Evolutionary conservation across 2,797 vertebrate genomes (phyloP).

Genomic region (Streptopelia turtur): DNA sequence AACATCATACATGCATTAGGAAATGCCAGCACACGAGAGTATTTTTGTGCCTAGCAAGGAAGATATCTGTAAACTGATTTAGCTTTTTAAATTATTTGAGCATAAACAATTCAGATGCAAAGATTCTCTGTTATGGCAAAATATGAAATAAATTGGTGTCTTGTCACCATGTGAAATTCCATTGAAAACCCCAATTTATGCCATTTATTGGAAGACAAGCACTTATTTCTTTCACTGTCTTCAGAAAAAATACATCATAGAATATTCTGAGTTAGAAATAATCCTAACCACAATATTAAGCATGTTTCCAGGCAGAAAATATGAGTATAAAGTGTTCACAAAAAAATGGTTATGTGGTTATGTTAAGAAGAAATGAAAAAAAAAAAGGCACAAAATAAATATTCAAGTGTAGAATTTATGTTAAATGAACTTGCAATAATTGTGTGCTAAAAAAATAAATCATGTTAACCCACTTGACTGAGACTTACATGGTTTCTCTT

Average conservation of each 20-base stretch:
- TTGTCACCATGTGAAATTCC: conserved; percentile 23
- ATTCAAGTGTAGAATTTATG: conserved; percentile 43
- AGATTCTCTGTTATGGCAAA: background rate
- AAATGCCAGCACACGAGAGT: background rate
- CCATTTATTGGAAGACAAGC: background rate
- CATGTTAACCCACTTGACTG: conserved; percentile 65
- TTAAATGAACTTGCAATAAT: conserved; percentile 60
- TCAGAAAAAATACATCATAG: background rate
- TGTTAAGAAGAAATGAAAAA: background rate
- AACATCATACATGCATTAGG: background rate
- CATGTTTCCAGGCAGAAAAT: conserved; percentile 46
- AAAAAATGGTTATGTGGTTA: background rate
- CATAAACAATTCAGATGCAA: conserved; percentile 4
- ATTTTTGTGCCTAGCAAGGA: background rate
- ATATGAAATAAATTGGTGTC: background rate
- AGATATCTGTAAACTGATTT: background rate
- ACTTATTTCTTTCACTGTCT: background rate
- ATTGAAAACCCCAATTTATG: conserved; percentile 9
- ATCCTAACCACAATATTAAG: background rate
- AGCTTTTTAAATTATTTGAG: background rate
- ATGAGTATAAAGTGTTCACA: background rate
- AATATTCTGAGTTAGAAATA: conserved; percentile 15
- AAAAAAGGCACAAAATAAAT: conserved; percentile 27
- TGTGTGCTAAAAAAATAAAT: conserved; percentile 65
- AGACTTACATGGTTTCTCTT: conserved; percentile 60